These are phyloP conservation scores for Euphysa ruthae DNA, from an alignment of 30 jellyfish, hydroid and myxozoan species.

Conservation along the genomic window DNA sequence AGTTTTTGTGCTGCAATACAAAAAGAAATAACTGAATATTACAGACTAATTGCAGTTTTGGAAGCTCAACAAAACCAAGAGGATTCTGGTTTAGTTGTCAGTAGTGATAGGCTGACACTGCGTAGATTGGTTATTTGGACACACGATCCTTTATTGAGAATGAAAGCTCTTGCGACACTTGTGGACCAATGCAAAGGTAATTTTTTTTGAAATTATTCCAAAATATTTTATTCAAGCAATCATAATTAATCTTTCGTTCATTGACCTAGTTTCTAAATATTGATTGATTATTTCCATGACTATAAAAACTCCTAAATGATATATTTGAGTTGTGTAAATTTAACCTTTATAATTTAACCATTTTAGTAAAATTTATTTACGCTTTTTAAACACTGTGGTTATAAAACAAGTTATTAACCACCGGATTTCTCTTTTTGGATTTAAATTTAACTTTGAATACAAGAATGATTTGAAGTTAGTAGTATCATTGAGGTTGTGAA, in stretches of 20 bases:
- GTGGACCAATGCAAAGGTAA: slow-evolving; percentile 92
- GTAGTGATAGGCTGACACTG: slow-evolving; percentile 61
- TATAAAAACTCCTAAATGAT: too few species aligned
- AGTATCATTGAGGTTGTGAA: too few species aligned
- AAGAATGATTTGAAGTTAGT: too few species aligned
- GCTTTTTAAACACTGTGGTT: too few species aligned
- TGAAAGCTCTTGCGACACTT: slow-evolving; percentile 89
- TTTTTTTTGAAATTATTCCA: background rate
- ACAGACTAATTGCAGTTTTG: slow-evolving; percentile 77
- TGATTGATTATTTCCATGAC: too few species aligned
- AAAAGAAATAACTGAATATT: slow-evolving; percentile 82
- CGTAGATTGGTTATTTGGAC: slow-evolving; percentile 94
- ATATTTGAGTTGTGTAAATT: background rate
- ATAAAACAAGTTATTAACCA: too few species aligned
- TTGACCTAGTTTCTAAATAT: too few species aligned
- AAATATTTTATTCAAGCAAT: background rate
- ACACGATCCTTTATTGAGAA: slow-evolving; percentile 79
- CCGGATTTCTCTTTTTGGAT: too few species aligned
- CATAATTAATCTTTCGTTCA: too few species aligned
- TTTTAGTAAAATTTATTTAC: background rate
- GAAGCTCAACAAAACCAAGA: slow-evolving; percentile 89
- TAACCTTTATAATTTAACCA: background rate
- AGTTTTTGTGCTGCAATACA: slow-evolving; percentile 93
- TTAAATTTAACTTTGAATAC: too few species aligned
- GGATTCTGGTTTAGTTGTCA: slow-evolving; percentile 2